A percentile compares a stretch with the other conserved stretches of the same genome.
Conservation (phyloP, 2,113 vertebrate species). For the Coptodon rendalli region DNA sequence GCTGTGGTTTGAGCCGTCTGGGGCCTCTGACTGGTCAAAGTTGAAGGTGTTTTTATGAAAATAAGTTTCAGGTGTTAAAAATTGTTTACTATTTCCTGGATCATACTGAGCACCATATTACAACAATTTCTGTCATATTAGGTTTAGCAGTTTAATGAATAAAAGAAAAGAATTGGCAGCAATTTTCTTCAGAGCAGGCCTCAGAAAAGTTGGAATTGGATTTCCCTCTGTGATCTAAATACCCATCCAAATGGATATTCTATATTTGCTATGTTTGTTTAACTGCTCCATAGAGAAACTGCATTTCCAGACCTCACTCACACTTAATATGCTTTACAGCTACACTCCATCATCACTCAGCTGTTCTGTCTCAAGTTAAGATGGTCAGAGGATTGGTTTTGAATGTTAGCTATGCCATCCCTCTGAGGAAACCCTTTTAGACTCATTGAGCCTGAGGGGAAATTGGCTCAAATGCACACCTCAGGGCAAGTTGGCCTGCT, state of each 20-base stretch:
- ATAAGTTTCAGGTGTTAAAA: not conserved
- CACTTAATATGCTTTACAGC: not conserved
- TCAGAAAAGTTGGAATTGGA: not conserved
- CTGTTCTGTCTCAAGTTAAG: not conserved
- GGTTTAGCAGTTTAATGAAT: not conserved
- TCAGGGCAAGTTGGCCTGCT: constrained; percentile 28
- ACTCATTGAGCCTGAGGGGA: constrained; percentile 4
- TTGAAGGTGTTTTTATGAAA: not conserved
- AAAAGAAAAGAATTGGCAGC: not conserved
- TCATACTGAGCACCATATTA: not conserved
- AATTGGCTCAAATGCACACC: not conserved
- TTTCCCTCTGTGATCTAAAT: not conserved
- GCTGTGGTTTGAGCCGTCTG: not conserved
- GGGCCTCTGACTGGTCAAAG: not conserved
- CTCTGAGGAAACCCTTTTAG: constrained; percentile 7
- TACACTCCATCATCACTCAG: not conserved
- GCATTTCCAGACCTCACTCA: constrained; percentile 2
- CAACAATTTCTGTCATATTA: not conserved
- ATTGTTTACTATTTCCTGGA: not conserved
- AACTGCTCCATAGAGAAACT: not conserved
- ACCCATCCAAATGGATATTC: not conserved
- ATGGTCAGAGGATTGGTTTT: not conserved
- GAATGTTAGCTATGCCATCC: not conserved
- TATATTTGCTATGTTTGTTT: not conserved
- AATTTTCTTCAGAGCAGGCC: not conserved